phyloP scores from a whole-genome alignment of 1,140 invertebrate genomes.

The Drosophila ambigua region DNA sequence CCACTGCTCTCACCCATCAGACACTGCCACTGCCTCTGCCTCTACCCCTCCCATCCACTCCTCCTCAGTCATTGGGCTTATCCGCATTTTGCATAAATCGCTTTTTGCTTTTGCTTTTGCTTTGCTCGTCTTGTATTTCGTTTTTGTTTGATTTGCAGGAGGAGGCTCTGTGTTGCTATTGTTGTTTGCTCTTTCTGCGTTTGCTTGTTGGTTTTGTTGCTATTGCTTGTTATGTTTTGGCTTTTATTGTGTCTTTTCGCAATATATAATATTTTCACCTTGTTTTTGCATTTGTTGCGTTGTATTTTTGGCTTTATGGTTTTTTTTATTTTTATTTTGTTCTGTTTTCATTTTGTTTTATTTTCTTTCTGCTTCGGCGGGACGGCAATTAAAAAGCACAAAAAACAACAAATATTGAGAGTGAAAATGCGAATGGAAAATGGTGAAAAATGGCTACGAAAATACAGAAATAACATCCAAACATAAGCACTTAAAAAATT shows the following conservation, averaged over 20 bases:
- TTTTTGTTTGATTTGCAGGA: conserved; percentile 31
- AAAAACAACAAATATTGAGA: conserved; percentile 36
- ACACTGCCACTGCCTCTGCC: neutral
- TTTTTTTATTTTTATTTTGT: conserved; percentile 28
- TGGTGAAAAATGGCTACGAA: conserved; percentile 12
- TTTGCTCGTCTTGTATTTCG: conserved; percentile 21
- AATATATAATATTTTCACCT: conserved; percentile 68
- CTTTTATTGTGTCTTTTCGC: conserved; percentile 36
- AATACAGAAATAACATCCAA: conserved; percentile 24
- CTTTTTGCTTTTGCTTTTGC: conserved; percentile 37
- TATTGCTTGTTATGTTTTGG: conserved; percentile 20
- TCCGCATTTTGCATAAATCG: conserved; percentile 64
- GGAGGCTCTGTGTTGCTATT: conserved; percentile 16
- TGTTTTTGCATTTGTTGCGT: conserved; percentile 36
- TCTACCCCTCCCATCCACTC: neutral
- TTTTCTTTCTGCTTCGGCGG: conserved; percentile 17
- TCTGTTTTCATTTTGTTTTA: conserved; percentile 41
- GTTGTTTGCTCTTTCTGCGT: conserved; percentile 7
- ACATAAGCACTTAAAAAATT: conserved; percentile 40
- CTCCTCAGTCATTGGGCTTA: conserved; percentile 16
- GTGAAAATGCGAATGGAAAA: conserved; percentile 43
- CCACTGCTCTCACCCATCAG: no score
- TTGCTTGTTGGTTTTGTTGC: conserved; percentile 19
- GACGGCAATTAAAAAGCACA: conserved; percentile 55
- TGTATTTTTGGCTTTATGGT: conserved; percentile 45